Base-by-base conservation (phyloP, 2,113 vertebrate genomes). In the Caloenas nicobarica region DNA sequence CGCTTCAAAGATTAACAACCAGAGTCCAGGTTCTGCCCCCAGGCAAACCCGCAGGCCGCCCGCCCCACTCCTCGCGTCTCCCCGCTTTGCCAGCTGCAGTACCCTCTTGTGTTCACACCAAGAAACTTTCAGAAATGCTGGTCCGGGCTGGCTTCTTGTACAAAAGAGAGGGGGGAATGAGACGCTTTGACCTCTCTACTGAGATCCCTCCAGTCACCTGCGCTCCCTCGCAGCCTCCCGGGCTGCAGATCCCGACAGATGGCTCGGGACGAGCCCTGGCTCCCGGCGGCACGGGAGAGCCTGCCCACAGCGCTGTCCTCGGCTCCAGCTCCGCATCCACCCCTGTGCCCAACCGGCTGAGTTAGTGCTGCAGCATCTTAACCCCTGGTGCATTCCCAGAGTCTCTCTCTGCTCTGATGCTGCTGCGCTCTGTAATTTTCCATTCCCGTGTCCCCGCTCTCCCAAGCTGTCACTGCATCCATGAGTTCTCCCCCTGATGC, bases 351-450 rank as follows among this genome's bases (percentile, higher is more conserved):
- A 89, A 28, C 66, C 83, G 79, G 16, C 70, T 84, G 85, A 86
- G 68, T n/a, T 29, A 72, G 86, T 44, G 91, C 88, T 89, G 96
- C 96, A 91, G 92, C 77, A 72, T 91, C 88, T 76, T 92, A 92
- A 81, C 83, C 96, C 62, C 93, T 77, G 83, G 91, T 96, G 73
- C 88, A 70, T 77, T 91, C 93, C 61, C 86, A 85, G 79, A 42
- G 36, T 10, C 88, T 93, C 64, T 95, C 68, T 74, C 86, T 93
- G 90, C 72, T 94, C 95, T 53, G 56, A 70, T 15, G 64, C 93
- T 93, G 90, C 86, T 84, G 91, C 81, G 93, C 61, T 50, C 91
- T 88, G 95, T 95, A 96, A 94, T 94, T 96, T 96, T 96, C 96
- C 95, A 84, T 89, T 86, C 80, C 86, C 13, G 26, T 60, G 65